Evolutionary conservation across 2,888 invertebrate genomes (phyloP), one percentile per base, ranked within the genome.

Genomic region (Branchinecta sandiegonensis): DNA sequence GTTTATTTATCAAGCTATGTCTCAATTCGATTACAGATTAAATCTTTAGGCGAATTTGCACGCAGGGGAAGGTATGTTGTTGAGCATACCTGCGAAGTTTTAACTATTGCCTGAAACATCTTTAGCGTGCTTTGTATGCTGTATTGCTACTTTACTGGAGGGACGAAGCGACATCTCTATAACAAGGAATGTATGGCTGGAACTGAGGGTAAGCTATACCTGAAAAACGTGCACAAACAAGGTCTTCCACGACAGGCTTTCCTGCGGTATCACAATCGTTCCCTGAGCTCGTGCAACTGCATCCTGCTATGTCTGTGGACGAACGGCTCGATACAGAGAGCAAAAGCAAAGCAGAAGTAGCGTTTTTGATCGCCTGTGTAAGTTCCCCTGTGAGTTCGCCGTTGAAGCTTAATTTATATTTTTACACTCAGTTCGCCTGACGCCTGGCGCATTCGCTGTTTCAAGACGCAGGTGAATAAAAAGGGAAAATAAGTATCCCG

Each of bases 151-250:
- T 66, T 56, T 13, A 66, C 47, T 46, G n/a, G 17, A 66, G 66
- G 66, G 17, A 66, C 47, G 11, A 66, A 66, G 46, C 66, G 66
- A 17, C 47, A 13, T 46, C 6, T 12, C 17, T 66, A 46, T 46
- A 46, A 66, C 66, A 66, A 2, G 47, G 66, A 66, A 46, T 46
- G 46, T 8, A 46, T 56, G 47, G 12, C 46, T 13, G 47, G n/a
- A 46, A 47, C n/a, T 8, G 66, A 66, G 47, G 66, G 46, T 11
- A 66, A 66, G 66, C 66, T 66, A 17, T 17, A 46, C 46, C 12
- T 66, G 46, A 66, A 46, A 47, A 46, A 46, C 12, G 13, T 17
- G 46, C 46, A 46, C 17, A 46, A 13, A n/a, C 47, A 8, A 47
- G 11, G 13, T 37, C 46, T 47, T 17, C 37, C 46, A 47, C 12